A percentile compares a stretch with the other conserved stretches of the same genome.
phyloP scores from a whole-genome alignment of 2,888 invertebrate genomes.

The Rhorus exstirpatorius region DNA sequence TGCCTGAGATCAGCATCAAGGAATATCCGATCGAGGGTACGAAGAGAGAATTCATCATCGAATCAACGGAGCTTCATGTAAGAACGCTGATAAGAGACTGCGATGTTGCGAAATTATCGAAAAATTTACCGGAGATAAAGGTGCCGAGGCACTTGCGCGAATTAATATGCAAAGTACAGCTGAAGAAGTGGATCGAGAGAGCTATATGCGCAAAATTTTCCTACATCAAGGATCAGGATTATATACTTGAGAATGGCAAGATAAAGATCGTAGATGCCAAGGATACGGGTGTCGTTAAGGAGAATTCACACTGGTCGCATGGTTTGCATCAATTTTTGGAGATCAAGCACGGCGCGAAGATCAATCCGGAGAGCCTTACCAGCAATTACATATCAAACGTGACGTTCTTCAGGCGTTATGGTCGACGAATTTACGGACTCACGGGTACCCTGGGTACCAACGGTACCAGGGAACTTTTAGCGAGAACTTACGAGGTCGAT shows the following conservation, averaged over 20 bases:
- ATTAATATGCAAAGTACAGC: constrained; percentile 7
- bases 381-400: constrained; percentile 84
- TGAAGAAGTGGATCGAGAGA: constrained; percentile 72
- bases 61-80: constrained; percentile 29
- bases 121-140: constrained; percentile 33
- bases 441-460: constrained; percentile 83
- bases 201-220: constrained; percentile 78
- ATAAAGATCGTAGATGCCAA: constrained; percentile 80
- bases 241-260: constrained; percentile 78
- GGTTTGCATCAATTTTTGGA: constrained; percentile 85
- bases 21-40: constrained; percentile 66
- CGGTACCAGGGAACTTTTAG: constrained; percentile 78
- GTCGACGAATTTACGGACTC: constrained; percentile 80
- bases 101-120: background rate
- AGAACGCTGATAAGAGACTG: constrained; percentile 60
- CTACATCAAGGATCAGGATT: constrained; percentile 75
- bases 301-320: constrained; percentile 82
- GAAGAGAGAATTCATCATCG: constrained; percentile 60
- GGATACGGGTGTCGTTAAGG: constrained; percentile 82
- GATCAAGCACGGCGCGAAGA: constrained; percentile 82
- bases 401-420: constrained; percentile 77
- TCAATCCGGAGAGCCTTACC: constrained; percentile 80
- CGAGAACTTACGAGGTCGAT: constrained; percentile 77
- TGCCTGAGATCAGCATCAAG: constrained; percentile 66
- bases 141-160: constrained; percentile 38